A percentile compares a stretch with the other conserved stretches of the same genome.
phyloP scores from a whole-genome alignment of 2,113 vertebrate genomes.

The Myocastor coypus region DNA sequence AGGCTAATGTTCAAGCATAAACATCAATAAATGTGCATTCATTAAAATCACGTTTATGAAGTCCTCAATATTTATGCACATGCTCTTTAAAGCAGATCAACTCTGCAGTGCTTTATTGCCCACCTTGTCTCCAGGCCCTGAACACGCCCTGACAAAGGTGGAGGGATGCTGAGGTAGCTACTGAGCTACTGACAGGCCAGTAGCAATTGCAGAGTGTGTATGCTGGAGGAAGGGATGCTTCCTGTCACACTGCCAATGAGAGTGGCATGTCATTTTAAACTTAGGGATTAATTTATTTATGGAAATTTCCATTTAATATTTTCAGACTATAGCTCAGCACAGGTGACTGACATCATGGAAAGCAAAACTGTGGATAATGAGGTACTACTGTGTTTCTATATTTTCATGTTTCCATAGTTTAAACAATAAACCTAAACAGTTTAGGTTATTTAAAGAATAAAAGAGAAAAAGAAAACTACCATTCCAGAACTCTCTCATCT shows the following conservation, averaged over 20 bases:
- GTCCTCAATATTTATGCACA: not conserved
- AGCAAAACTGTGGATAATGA: not conserved
- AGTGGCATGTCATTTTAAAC: not conserved
- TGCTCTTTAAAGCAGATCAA: not conserved
- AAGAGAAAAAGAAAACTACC: not conserved
- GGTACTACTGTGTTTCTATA: not conserved
- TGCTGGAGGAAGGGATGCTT: not conserved
- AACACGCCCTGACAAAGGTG: not conserved
- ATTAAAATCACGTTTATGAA: not conserved
- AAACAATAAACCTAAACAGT: not conserved
- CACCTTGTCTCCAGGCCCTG: not conserved
- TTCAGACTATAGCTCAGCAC: not conserved
- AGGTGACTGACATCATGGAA: not conserved
- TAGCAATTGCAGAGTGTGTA: not conserved
- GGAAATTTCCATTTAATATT: not conserved
- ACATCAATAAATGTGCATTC: not conserved
- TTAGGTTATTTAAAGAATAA: not conserved
- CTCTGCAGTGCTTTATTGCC: not conserved
- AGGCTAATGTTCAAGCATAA: not conserved
- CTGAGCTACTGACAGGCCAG: not conserved
- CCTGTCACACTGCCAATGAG: no score
- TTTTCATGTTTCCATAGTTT: slow-evolving; percentile 3
- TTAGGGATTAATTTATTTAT: not conserved
- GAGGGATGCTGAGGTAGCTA: not conserved
- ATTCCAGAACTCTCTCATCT: not conserved